These are phyloP conservation scores for Thera britannica DNA, from an alignment of 2,888 invertebrate genomes.

Conservation along the genomic window DNA sequence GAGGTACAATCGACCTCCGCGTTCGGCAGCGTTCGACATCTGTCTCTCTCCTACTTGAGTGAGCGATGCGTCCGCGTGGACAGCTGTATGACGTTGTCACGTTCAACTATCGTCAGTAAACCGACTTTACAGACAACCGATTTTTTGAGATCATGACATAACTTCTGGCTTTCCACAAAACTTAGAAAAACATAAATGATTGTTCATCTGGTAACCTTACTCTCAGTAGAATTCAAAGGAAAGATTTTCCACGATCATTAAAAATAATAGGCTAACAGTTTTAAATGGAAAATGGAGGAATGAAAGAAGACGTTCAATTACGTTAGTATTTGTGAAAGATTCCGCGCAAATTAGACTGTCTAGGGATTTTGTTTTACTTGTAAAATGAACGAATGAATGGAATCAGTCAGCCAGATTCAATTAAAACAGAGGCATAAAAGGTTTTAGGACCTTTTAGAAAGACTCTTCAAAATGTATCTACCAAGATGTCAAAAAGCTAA, in stretches of 20 bases:
- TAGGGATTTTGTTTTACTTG: conserved; percentile 1
- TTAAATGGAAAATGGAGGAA: conserved; percentile 13
- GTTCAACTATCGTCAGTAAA: too few relatives aligned
- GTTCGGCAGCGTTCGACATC: too few relatives aligned
- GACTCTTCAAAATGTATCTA: not conserved
- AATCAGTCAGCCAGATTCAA: not conserved
- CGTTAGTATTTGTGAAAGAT: conserved; percentile 12
- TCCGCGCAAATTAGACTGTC: not conserved
- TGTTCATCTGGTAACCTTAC: conserved; percentile 1
- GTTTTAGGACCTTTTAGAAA: not conserved
- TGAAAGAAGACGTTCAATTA: conserved; percentile 9
- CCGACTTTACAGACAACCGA: too few relatives aligned
- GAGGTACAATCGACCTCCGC: too few relatives aligned
- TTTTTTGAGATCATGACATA: too few relatives aligned
- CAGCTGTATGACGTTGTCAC: too few relatives aligned
- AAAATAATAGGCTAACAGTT: conserved; percentile 17
- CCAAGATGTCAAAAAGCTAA: too few relatives aligned
- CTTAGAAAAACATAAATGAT: not conserved
- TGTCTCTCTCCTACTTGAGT: too few relatives aligned
- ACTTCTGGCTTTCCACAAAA: not conserved
- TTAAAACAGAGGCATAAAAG: not conserved
- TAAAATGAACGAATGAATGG: not conserved
- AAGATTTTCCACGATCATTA: conserved; percentile 16
- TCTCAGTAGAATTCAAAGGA: not conserved
- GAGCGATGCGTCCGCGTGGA: too few relatives aligned